phyloP scores from a whole-genome alignment of 2,797 vertebrate species.

The Bovichtus diacanthus region DNA sequence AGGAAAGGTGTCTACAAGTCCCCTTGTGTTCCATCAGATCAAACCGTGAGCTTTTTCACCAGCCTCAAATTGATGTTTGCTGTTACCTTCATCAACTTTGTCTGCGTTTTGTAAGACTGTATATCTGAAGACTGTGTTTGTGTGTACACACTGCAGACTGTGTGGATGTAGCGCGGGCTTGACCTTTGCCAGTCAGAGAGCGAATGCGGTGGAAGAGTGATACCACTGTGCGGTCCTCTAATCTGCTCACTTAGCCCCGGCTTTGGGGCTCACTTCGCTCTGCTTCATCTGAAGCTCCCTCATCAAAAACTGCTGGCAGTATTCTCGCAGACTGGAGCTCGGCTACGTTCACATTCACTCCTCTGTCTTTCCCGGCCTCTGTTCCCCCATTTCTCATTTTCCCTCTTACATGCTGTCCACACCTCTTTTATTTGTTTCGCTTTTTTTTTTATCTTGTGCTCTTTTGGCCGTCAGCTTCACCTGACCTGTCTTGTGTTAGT shows the following conservation, averaged over 20 bases:
- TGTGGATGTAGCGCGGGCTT: constrained; percentile 47
- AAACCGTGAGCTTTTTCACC: constrained; percentile 8
- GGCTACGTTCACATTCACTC: constrained; percentile 12
- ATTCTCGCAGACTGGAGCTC: constrained; percentile 6
- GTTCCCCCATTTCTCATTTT: constrained; percentile 2
- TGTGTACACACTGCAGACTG: constrained; percentile 15
- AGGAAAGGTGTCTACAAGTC: constrained; percentile 8
- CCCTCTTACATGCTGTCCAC: no score
- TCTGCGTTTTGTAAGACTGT: constrained; percentile 14
- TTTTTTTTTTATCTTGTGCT: neutral
- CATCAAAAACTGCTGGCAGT: constrained; percentile 56
- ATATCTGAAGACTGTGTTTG: constrained; percentile 11
- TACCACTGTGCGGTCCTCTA: constrained; percentile 54
- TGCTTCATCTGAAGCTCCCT: constrained; percentile 64
- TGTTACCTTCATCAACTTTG: constrained; percentile 38
- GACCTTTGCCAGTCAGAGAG: constrained; percentile 56
- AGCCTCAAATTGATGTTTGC: constrained; percentile 26
- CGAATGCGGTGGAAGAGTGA: constrained; percentile 48
- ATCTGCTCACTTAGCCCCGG: constrained; percentile 71
- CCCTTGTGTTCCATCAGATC: constrained; percentile 28
- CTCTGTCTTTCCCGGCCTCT: neutral
- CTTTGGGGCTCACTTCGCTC: constrained; percentile 64
- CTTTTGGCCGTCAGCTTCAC: constrained; percentile 4
- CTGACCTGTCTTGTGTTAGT: constrained; percentile 14
- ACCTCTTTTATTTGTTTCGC: neutral